Percentiles rank a stretch among this genome's conserved stretches.
Conservation (phyloP, 1,140 invertebrate species). For the Camponotus floridanus region DNA sequence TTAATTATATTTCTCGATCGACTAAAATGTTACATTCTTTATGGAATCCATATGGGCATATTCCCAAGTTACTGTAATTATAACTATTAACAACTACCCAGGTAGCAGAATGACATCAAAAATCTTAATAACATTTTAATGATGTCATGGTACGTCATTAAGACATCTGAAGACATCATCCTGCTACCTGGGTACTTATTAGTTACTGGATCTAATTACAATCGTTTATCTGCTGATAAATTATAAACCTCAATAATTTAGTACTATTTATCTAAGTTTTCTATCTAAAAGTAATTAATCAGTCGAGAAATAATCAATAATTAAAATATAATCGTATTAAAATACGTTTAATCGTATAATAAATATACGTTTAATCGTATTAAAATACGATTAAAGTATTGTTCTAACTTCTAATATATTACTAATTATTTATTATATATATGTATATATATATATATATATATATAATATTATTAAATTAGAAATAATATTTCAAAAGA, state of each 20-base stretch:
- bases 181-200: no score
- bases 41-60: not conserved
- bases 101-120: no score
- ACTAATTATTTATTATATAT: not conserved
- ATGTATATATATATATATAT: no score
- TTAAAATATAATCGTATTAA: not conserved
- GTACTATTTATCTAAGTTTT: no score
- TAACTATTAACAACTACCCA: not conserved
- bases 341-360: no score
- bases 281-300: not conserved
- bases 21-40: not conserved
- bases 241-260: not conserved
- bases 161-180: no score
- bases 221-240: not conserved
- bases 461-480: no score
- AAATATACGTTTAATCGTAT: no score
- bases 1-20: not conserved
- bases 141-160: no score
- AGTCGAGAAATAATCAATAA: constrained; percentile 1
- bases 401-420: not conserved
- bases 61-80: not conserved
- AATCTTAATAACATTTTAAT: no score
- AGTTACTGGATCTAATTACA: not conserved
- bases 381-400: not conserved
- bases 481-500: no score